Percentiles rank a stretch among this genome's conserved stretches.
Evolutionary conservation across 2,113 vertebrate genomes (phyloP).

Genomic region (Dinomys branickii): DNA sequence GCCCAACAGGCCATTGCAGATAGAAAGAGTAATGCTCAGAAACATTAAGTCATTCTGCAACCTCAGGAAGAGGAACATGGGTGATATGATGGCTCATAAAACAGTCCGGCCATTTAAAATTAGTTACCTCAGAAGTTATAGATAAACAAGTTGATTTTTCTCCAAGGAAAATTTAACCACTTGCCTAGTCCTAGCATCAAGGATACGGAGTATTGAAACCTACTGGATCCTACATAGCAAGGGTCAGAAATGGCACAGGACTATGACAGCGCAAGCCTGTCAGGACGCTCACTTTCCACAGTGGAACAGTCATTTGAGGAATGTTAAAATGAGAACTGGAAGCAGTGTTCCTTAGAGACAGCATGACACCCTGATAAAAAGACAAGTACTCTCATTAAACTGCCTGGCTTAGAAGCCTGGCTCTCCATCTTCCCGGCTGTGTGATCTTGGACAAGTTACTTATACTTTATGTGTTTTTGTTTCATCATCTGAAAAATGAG

Average conservation of each 20-base stretch:
- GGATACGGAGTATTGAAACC: neutral
- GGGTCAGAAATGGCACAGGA: neutral
- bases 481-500: conserved; percentile 19
- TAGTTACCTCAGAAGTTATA: neutral
- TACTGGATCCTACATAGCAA: neutral
- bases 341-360: neutral
- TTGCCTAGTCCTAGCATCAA: neutral
- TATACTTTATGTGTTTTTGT: neutral
- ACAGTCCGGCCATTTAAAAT: neutral
- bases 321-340: neutral
- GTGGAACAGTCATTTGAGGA: neutral
- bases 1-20: neutral
- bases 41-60: neutral
- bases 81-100: neutral
- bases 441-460: neutral
- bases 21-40: neutral
- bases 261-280: neutral
- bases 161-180: neutral
- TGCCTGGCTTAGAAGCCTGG: neutral
- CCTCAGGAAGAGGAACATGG: neutral
- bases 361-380: neutral
- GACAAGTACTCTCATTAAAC: neutral
- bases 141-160: conserved; percentile 16
- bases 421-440: neutral
- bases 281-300: neutral